Conservation (phyloP, 2,888 invertebrate genomes). For the Thymelicus acteon region DNA sequence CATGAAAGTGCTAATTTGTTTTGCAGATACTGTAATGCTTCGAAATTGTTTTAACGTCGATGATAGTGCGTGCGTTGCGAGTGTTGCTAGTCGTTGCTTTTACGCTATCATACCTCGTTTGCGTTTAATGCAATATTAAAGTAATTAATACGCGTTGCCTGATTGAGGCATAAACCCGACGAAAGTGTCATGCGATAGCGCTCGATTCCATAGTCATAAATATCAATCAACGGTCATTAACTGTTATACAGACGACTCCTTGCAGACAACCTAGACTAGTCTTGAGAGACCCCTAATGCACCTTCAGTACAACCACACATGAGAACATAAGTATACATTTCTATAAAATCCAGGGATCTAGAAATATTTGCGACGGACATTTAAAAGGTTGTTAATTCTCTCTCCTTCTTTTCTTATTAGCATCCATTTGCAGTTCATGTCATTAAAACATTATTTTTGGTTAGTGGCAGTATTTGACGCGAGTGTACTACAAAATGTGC, state of each 20-base stretch:
- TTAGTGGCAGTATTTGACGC: constrained; percentile 42
- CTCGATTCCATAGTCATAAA: constrained; percentile 69
- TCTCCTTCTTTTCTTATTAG: not conserved
- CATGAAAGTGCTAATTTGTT: constrained; percentile 19
- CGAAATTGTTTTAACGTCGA: constrained; percentile 4
- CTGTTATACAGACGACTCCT: constrained; percentile 48
- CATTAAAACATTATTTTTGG: constrained; percentile 48
- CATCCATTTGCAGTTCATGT: constrained; percentile 37
- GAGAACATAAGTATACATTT: not conserved
- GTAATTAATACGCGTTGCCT: constrained; percentile 47
- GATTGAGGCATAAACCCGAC: constrained; percentile 58
- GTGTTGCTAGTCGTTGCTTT: not conserved
- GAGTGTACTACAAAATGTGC: constrained; percentile 44
- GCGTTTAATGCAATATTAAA: constrained; percentile 18
- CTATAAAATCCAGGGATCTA: constrained; percentile 7
- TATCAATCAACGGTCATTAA: constrained; percentile 71
- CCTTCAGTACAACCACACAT: constrained; percentile 23
- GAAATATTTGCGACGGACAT: not conserved
- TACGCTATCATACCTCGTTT: constrained; percentile 15
- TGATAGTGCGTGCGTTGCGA: constrained; percentile 1
- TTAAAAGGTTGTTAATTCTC: constrained; percentile 8
- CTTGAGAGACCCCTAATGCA: constrained; percentile 43
- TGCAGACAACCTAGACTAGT: constrained; percentile 51
- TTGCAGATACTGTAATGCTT: constrained; percentile 14
- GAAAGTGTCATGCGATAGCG: constrained; percentile 60